These are phyloP conservation scores for Melipona quadrifasciata DNA, from an alignment of 1,140 invertebrate genomes.

Conservation along the genomic window DNA sequence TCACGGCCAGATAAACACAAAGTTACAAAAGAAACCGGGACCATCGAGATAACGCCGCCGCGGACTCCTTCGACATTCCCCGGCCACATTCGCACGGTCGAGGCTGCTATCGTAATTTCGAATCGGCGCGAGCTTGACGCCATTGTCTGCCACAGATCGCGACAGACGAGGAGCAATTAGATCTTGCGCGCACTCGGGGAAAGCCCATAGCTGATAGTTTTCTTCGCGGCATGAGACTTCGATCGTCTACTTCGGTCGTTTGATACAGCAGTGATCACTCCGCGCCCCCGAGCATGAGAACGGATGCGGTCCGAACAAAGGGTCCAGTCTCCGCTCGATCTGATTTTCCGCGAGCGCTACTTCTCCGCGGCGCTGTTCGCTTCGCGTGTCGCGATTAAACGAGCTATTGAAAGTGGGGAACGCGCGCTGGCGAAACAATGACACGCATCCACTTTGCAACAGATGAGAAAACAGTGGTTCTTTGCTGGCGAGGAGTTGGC, in stretches of 20 bases:
- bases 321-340: constrained; percentile 15
- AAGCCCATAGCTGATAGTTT: too few relatives aligned
- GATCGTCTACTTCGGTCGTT: background rate
- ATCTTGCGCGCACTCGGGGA: too few relatives aligned
- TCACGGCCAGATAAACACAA: constrained; percentile 19
- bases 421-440: background rate
- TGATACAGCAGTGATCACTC: background rate
- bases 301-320: constrained; percentile 48
- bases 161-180: constrained; percentile 21
- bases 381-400: constrained; percentile 28
- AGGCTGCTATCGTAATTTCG: constrained; percentile 18
- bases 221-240: background rate
- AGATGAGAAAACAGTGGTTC: background rate
- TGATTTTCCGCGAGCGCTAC: constrained; percentile 14
- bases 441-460: background rate
- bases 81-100: constrained; percentile 31
- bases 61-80: constrained; percentile 33
- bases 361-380: background rate
- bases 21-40: constrained; percentile 2
- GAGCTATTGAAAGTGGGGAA: constrained; percentile 16
- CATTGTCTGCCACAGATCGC: constrained; percentile 34
- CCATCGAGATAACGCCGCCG: constrained; percentile 2
- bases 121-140: constrained; percentile 34
- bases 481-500: background rate
- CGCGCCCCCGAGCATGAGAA: constrained; percentile 35